phyloP scores from a whole-genome alignment of 1,140 invertebrate genomes.

The Drosophila melanica region DNA sequence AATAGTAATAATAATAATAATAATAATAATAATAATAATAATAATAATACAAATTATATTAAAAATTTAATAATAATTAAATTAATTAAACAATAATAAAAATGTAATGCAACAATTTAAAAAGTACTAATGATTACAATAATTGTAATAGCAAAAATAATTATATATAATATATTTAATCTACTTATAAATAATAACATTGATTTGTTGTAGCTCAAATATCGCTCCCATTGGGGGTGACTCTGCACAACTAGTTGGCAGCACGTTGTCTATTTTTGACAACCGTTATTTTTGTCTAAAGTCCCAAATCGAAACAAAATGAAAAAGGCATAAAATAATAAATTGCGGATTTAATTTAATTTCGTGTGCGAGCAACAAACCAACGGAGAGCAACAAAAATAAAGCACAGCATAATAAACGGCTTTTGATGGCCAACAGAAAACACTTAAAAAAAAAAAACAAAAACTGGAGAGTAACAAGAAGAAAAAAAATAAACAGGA shows the following conservation, averaged over 20 bases:
- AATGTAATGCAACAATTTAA: no score
- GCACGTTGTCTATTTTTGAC: background rate
- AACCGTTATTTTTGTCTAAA: background rate
- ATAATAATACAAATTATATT: no score
- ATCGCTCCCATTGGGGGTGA: no score
- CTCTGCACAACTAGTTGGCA: background rate
- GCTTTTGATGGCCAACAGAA: constrained; percentile 66
- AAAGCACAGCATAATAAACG: constrained; percentile 73
- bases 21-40: no score
- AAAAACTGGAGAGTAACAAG: background rate
- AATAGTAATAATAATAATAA: no score
- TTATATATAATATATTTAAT: no score
- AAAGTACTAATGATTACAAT: no score
- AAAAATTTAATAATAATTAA: no score
- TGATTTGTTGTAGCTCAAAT: no score
- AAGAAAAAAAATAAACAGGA: background rate
- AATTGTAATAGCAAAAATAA: no score
- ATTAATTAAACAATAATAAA: no score
- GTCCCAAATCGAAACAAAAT: constrained; percentile 44
- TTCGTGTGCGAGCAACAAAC: constrained; percentile 29
- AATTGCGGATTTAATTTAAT: constrained; percentile 79
- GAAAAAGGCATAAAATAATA: constrained; percentile 73
- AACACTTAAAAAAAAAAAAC: constrained; percentile 37
- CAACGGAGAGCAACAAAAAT: constrained; percentile 40
- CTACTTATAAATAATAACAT: no score